phyloP scores from a whole-genome alignment of 1,140 invertebrate species.

The Oryzaephilus surinamensis region DNA sequence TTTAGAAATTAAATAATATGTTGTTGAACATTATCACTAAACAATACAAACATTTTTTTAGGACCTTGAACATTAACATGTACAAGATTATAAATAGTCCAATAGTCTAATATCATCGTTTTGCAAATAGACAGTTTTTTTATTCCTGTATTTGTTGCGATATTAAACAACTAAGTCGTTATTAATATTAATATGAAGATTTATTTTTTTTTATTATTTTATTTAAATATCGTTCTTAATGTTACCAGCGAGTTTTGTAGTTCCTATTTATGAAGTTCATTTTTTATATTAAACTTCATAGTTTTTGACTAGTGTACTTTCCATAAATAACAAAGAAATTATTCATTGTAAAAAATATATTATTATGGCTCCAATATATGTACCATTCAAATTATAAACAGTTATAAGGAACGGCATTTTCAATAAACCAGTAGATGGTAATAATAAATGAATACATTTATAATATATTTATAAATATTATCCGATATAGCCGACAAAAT shows the following conservation, averaged over 20 bases:
- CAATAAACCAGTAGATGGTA: no score
- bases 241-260: slow-evolving; percentile 40
- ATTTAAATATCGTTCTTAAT: slow-evolving; percentile 35
- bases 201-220: neutral
- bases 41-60: slow-evolving; percentile 14
- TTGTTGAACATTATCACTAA: slow-evolving; percentile 12
- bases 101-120: no score
- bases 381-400: slow-evolving; percentile 18
- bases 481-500: no score
- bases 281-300: no score
- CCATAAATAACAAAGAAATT: slow-evolving; percentile 23
- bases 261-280: slow-evolving; percentile 33
- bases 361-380: slow-evolving; percentile 19
- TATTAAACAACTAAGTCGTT: no score
- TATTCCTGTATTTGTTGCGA: slow-evolving; percentile 19
- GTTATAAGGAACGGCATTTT: slow-evolving; percentile 14
- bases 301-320: slow-evolving; percentile 35
- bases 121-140: slow-evolving; percentile 17
- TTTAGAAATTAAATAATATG: no score
- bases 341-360: no score
- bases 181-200: no score
- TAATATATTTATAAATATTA: no score
- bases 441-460: no score
- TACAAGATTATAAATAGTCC: no score
- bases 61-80: slow-evolving; percentile 14